Evolutionary conservation across 1,140 invertebrate species (phyloP).

Genomic region (Protaetia brevitarsis): DNA sequence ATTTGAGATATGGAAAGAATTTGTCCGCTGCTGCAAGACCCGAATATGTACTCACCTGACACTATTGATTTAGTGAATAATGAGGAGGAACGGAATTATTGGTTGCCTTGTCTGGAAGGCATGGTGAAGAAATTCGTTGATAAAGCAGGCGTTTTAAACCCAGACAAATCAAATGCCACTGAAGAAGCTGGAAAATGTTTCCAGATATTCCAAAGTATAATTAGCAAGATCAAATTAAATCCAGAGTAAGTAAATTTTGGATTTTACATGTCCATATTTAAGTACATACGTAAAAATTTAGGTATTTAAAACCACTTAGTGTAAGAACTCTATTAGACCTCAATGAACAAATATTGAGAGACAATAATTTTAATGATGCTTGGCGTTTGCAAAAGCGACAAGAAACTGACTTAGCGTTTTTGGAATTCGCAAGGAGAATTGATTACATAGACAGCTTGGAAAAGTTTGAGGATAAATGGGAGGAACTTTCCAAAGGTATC

Average conservation of each 20-base stretch:
- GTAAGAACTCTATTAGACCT: conserved; percentile 87
- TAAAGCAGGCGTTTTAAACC: conserved; percentile 70
- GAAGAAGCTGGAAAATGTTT: conserved; percentile 79
- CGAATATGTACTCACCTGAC: conserved; percentile 74
- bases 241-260: conserved; percentile 66
- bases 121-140: conserved; percentile 74
- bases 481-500: conserved; percentile 58
- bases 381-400: conserved; percentile 72
- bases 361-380: conserved; percentile 90
- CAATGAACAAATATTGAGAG: conserved; percentile 85
- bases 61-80: conserved; percentile 85
- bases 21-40: conserved; percentile 51
- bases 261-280: conserved; percentile 22
- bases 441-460: conserved; percentile 57
- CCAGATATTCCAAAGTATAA: conserved; percentile 76
- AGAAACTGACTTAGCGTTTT: conserved; percentile 58
- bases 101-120: conserved; percentile 87
- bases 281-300: conserved; percentile 28
- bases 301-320: conserved; percentile 76
- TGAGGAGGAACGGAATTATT: conserved; percentile 84
- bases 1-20: conserved; percentile 27
- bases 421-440: conserved; percentile 53
- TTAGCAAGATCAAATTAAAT: conserved; percentile 74
- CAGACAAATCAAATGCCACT: conserved; percentile 72
- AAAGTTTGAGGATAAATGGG: conserved; percentile 55